Base-by-base conservation (phyloP, 1,140 invertebrate species). In the Euwallacea fornicatus region DNA sequence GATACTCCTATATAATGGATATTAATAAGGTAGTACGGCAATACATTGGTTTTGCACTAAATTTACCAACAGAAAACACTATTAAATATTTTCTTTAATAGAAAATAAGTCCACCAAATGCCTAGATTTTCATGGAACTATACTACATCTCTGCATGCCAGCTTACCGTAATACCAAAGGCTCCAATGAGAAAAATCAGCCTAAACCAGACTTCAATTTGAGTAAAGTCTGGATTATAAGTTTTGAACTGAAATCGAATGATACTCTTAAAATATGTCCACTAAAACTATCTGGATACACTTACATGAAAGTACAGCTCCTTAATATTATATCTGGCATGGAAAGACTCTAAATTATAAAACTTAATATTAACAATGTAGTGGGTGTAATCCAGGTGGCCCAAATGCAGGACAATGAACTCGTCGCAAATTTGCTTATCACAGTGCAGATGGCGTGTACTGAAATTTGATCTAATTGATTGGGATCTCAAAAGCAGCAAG, bases 191-290 rank as follows among this genome's bases (percentile, higher is more conserved):
- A 82, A 98, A 98, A 76, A 97, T 93, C 79, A 97, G 93, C 75
- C 96, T 85, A 79, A 98, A 96, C 94, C 95, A 98, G 69, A 98
- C 96, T 85, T 98, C 96, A 77, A 98, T 91, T 83, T 97, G 94
- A 8, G 96, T 98, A 79, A 98, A 98, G 0, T 90, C 90, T 60
- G 95, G 93, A 83, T 97, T 98, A 83, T 97, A 98, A 9, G 91
- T 96, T 82, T 96, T 96, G 80, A 98, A 97, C 95, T 98, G 86
- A 72, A 89, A 90, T 79, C 66, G 13, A 42, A 42, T 9, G 13
- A 43, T 42, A 58, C 21, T 33, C 21, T 33, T 33, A 65, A 54
- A 33, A 67, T 64, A 61, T 43, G 43, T 42, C 9, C 10, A 54
- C 60, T 13, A 10, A 61, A 60, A 60, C 11, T 41, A 42, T 47